A percentile compares a stretch with the other conserved stretches of the same genome.
Evolutionary conservation across 2,888 invertebrate species (phyloP).

Genomic region (Corythucha ciliata): DNA sequence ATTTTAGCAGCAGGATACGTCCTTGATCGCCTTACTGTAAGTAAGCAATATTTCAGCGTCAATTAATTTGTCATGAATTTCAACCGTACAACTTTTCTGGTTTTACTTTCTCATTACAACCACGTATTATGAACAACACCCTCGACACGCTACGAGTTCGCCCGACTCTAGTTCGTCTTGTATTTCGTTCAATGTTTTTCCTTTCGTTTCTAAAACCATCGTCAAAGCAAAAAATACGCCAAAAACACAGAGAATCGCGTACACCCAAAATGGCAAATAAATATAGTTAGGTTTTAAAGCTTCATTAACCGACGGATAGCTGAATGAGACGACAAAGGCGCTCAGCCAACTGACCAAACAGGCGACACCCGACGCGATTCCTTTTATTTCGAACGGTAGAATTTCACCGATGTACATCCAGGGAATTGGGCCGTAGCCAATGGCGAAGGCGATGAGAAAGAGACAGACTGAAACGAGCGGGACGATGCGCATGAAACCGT

Average conservation of each 20-base stretch:
- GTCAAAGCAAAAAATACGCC: slow-evolving; percentile 60
- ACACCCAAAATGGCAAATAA: slow-evolving; percentile 74
- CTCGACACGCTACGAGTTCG: too few relatives aligned
- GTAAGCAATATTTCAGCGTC: too few relatives aligned
- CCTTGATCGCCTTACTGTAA: too few relatives aligned
- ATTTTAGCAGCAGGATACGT: too few relatives aligned
- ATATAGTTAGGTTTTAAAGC: slow-evolving; percentile 46
- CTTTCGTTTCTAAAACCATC: slow-evolving; percentile 50
- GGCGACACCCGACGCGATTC: slow-evolving; percentile 64
- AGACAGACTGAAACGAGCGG: slow-evolving; percentile 59
- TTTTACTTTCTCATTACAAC: too few relatives aligned
- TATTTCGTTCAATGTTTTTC: slow-evolving; percentile 48
- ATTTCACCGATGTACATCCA: slow-evolving; percentile 80
- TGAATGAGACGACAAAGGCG: slow-evolving; percentile 62
- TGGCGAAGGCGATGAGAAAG: slow-evolving; percentile 69
- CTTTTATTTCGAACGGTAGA: slow-evolving; percentile 69
- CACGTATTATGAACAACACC: too few relatives aligned
- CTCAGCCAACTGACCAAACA: slow-evolving; percentile 74
- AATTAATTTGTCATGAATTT: too few relatives aligned
- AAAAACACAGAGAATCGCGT: slow-evolving; percentile 54
- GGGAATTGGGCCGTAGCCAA: slow-evolving; percentile 72
- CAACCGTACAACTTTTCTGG: too few relatives aligned
- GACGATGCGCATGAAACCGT: slow-evolving; percentile 33
- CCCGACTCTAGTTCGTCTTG: too few relatives aligned
- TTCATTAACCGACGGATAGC: slow-evolving; percentile 52